These are phyloP conservation scores for Herpailurus yagouaroundi DNA, from an alignment of 2,113 vertebrate species.

Conservation along the genomic window DNA sequence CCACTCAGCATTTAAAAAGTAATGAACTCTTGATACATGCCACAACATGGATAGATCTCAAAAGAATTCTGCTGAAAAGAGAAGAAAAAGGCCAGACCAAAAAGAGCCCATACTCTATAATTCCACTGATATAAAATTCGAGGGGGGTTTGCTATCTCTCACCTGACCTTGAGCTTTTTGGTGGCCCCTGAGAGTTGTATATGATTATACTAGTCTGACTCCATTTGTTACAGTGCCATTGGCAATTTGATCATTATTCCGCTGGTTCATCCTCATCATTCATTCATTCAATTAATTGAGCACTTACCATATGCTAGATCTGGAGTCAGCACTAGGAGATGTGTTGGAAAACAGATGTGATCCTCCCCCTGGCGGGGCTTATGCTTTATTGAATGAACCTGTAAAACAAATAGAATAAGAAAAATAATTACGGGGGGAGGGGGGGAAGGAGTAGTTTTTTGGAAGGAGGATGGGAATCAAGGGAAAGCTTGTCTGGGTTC, in stretches of 20 bases:
- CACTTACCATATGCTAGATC: not conserved
- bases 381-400: not conserved
- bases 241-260: not conserved
- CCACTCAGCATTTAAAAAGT: not conserved
- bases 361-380: not conserved
- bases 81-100: not conserved
- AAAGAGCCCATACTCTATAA: not conserved
- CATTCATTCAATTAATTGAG: not conserved
- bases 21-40: not conserved
- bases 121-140: conserved; percentile 15
- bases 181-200: not conserved
- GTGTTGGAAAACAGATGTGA: not conserved
- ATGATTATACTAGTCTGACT: not conserved
- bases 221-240: not conserved
- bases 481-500: not conserved
- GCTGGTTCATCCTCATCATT: not conserved
- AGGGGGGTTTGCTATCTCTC: not conserved
- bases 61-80: not conserved
- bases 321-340: not conserved
- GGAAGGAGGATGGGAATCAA: not conserved
- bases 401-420: not conserved
- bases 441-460: not conserved
- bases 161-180: not conserved
- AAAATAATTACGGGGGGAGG: not conserved
- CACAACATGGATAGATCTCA: not conserved